Evolutionary conservation across 1,140 invertebrate genomes (phyloP).

Genomic region (Hypothenemus hampei): DNA sequence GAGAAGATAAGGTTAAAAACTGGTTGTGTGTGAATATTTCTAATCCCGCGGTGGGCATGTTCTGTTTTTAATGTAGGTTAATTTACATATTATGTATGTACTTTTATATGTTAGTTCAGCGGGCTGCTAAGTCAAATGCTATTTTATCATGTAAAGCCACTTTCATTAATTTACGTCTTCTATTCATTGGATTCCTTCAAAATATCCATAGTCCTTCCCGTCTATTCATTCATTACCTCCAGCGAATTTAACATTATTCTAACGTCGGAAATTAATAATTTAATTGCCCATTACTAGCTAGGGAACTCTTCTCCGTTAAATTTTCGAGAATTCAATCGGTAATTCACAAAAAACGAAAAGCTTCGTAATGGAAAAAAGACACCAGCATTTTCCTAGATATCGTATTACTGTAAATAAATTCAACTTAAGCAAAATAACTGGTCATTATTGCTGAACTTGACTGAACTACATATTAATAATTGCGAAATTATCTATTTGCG

Average conservation of each 20-base stretch:
- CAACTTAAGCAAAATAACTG: neutral
- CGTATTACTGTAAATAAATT: constrained; percentile 4
- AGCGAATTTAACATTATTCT: too few species aligned
- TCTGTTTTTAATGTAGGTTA: constrained; percentile 17
- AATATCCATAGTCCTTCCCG: too few species aligned
- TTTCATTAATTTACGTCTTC: too few species aligned
- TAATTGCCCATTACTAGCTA: too few species aligned
- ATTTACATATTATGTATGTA: constrained; percentile 16
- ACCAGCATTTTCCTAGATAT: neutral
- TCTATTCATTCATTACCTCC: too few species aligned
- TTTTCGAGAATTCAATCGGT: too few species aligned
- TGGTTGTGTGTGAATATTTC: constrained; percentile 28
- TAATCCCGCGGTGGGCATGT: constrained; percentile 21
- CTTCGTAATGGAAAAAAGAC: neutral
- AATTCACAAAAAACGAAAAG: neutral
- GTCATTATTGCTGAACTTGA: constrained; percentile 1
- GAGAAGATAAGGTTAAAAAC: constrained; percentile 25
- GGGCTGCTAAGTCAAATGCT: too few species aligned
- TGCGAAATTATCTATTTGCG: neutral
- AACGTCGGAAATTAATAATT: too few species aligned
- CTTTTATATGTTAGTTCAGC: neutral
- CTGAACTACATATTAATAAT: neutral
- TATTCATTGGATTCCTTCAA: too few species aligned
- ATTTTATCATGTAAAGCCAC: too few species aligned
- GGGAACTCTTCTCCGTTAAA: too few species aligned